phyloP scores from a whole-genome alignment of 64 coral and sea anemone genomes.

The Trachythela sp. region DNA sequence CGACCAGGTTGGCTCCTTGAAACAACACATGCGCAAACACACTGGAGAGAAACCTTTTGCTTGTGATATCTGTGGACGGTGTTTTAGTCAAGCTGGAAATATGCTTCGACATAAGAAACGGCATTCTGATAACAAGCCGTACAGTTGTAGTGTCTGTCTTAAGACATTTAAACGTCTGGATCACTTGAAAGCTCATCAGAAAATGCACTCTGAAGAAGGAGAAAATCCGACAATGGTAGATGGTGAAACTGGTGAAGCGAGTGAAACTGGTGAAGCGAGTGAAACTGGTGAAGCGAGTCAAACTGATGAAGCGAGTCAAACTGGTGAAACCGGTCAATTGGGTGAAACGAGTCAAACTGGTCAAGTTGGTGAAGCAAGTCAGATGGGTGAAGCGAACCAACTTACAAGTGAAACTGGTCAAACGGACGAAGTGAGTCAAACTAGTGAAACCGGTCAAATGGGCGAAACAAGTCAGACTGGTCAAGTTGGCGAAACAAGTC shows the following conservation, averaged over 20 bases:
- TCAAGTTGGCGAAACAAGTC: neutral
- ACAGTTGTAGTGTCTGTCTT: neutral
- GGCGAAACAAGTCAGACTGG: neutral
- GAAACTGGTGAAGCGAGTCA: neutral
- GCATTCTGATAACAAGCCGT: neutral
- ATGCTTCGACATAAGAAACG: neutral
- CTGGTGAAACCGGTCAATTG: neutral
- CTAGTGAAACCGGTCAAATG: neutral
- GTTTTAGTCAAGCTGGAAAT: neutral
- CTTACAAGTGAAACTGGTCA: neutral
- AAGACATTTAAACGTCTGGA: neutral
- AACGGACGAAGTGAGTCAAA: too few species aligned
- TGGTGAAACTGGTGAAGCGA: neutral
- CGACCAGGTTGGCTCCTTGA: neutral
- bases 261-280: neutral
- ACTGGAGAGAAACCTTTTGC: neutral
- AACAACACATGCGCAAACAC: neutral
- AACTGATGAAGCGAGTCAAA: neutral
- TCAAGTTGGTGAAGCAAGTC: neutral
- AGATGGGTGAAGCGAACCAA: neutral
- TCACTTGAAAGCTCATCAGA: neutral
- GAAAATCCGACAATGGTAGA: neutral
- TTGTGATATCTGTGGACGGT: neutral
- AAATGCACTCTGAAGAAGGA: neutral
- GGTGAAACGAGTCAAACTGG: neutral